Percentiles rank a stretch among this genome's conserved stretches.
Conservation (phyloP, 2,797 vertebrate genomes). For the Lepilemur septentrionalis region DNA sequence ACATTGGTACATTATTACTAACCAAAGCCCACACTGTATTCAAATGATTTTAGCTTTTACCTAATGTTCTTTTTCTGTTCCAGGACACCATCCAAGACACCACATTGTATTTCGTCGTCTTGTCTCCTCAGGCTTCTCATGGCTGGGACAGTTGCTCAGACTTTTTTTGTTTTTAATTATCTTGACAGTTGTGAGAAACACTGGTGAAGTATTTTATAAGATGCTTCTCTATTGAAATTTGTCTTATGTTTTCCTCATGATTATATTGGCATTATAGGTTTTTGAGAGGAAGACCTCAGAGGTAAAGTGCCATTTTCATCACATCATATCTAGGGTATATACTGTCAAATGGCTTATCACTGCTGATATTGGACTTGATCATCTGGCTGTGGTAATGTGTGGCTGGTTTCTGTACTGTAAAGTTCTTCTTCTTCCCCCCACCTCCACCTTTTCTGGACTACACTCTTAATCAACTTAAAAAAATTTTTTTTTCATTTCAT, state of each 20-base stretch:
- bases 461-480: neutral
- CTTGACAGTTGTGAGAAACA: neutral
- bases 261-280: neutral
- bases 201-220: neutral
- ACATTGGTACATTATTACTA: neutral
- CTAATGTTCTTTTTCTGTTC: neutral
- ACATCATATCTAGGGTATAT: neutral
- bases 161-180: neutral
- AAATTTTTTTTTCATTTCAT: neutral
- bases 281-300: neutral
- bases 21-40: neutral
- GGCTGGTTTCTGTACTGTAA: neutral
- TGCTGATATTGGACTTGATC: neutral
- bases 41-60: neutral
- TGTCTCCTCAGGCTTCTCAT: neutral
- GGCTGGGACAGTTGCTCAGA: neutral
- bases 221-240: neutral
- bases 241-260: neutral
- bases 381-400: neutral
- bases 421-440: neutral
- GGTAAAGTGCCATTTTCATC: neutral
- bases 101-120: neutral
- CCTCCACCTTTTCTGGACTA: neutral
- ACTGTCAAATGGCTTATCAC: neutral
- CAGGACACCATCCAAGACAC: neutral